phyloP scores from a whole-genome alignment of 2,888 invertebrate genomes.

The Sylvicola cinctus region DNA sequence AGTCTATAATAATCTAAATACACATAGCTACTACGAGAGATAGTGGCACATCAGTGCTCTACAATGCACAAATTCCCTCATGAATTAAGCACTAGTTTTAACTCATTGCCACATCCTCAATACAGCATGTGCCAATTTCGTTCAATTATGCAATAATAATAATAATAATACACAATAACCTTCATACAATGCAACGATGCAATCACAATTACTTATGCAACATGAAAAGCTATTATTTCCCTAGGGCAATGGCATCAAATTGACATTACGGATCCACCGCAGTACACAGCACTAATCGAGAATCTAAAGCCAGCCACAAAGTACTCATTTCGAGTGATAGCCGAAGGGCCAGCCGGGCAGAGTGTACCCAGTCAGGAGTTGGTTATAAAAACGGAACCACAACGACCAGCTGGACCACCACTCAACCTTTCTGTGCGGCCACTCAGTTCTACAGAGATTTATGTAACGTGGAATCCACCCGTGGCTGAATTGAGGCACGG shows the following conservation, averaged over 20 bases:
- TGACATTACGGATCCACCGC: constrained; percentile 41
- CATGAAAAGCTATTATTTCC: neutral
- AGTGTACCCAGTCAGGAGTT: constrained; percentile 44
- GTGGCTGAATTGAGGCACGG: constrained; percentile 47
- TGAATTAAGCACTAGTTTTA: no score
- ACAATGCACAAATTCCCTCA: no score
- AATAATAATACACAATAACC: neutral
- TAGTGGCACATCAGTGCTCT: no score
- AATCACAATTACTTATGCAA: neutral
- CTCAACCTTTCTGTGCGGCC: constrained; percentile 43
- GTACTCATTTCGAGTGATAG: constrained; percentile 48
- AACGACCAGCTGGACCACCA: constrained; percentile 48
- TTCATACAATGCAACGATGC: neutral
- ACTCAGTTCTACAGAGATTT: constrained; percentile 48
- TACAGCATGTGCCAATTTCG: neutral
- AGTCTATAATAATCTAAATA: neutral
- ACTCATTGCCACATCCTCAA: no score
- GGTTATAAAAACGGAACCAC: constrained; percentile 42
- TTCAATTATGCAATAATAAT: neutral
- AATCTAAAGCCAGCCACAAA: constrained; percentile 48
- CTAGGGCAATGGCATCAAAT: constrained; percentile 40
- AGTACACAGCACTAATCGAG: constrained; percentile 40
- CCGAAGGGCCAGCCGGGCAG: constrained; percentile 52
- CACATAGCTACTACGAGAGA: neutral
- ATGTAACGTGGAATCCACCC: constrained; percentile 56